Evolutionary conservation across 2,797 vertebrate genomes (phyloP).

Genomic region (Sebastes iracundus): DNA sequence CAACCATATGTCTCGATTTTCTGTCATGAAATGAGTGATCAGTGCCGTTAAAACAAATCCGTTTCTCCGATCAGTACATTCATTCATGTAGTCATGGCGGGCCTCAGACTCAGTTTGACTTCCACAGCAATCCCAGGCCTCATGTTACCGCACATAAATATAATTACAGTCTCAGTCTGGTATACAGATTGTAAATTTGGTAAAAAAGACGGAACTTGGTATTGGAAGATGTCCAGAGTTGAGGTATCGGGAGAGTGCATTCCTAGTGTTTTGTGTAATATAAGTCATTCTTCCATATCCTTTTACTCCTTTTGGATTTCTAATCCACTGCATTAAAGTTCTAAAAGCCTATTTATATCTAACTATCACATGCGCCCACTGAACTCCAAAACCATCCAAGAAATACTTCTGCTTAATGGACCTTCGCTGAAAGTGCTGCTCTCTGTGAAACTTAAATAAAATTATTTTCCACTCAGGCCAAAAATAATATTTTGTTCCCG

Average conservation of each 20-base stretch:
- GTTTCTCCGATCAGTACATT: too few species aligned
- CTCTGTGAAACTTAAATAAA: constrained; percentile 7
- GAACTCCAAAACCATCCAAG: constrained; percentile 14
- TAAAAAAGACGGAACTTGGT: background rate
- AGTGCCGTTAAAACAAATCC: too few species aligned
- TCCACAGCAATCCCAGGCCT: too few species aligned
- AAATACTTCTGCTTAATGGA: constrained; percentile 38
- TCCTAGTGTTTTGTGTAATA: background rate
- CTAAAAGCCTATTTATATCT: constrained; percentile 6
- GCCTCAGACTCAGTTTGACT: background rate
- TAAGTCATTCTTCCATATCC: background rate
- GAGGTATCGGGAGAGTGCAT: background rate
- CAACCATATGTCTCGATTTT: background rate
- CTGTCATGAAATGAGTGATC: background rate
- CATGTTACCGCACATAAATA: background rate
- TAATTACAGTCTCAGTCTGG: background rate
- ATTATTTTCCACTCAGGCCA: background rate
- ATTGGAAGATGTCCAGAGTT: background rate
- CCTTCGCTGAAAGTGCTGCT: constrained; percentile 21
- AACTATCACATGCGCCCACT: constrained; percentile 10
- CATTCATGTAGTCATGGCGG: too few species aligned
- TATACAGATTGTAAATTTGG: background rate
- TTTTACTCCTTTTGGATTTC: background rate
- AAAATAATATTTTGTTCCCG: background rate
- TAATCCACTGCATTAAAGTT: background rate